These are phyloP conservation scores for Centropus bengalensis DNA, from an alignment of 2,113 vertebrate species.

Conservation along the genomic window DNA sequence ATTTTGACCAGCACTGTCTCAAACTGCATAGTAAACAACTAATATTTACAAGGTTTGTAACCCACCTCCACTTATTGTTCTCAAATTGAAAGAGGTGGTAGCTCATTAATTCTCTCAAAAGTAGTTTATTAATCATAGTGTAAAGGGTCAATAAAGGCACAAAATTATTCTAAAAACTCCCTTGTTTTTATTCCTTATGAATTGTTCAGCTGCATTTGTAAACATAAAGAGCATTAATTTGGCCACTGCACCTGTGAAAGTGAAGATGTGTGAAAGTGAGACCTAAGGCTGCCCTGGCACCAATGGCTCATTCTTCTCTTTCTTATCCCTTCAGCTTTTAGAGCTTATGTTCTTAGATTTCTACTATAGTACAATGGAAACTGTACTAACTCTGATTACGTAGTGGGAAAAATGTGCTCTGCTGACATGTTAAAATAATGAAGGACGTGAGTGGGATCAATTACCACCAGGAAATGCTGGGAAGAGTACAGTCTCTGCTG, in stretches of 20 bases:
- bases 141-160: background rate
- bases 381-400: background rate
- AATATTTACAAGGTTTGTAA: background rate
- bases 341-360: background rate
- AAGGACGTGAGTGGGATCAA: background rate
- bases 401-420: constrained; percentile 2
- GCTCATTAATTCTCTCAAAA: background rate
- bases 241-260: background rate
- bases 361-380: constrained; percentile 24
- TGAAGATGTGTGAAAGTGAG: background rate
- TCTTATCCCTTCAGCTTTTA: background rate
- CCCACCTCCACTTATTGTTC: background rate
- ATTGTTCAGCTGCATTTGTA: background rate
- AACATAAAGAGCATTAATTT: constrained; percentile 14
- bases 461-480: background rate
- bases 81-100: background rate
- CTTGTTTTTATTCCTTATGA: constrained; percentile 11
- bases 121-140: background rate
- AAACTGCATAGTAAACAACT: background rate
- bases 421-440: background rate
- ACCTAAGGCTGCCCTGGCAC: background rate
- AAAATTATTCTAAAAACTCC: background rate
- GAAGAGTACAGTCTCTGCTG: constrained; percentile 5
- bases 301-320: background rate
- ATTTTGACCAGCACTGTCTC: constrained; percentile 22